These are phyloP conservation scores for Aptenodytes forsteri DNA, from an alignment of 2,113 vertebrate species.

Conservation along the genomic window DNA sequence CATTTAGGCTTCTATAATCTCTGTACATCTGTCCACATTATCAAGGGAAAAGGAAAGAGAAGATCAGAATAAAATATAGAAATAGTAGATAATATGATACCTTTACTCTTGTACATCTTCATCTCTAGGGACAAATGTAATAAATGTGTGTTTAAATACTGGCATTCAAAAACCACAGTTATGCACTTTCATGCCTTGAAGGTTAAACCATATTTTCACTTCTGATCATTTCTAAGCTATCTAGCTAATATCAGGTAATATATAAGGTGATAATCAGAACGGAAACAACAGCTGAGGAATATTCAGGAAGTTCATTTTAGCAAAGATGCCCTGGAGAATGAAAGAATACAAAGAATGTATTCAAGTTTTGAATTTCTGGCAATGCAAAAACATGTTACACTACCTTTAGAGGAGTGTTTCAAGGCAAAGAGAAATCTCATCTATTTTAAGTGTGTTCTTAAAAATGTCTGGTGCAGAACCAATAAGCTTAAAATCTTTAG, in stretches of 20 bases:
- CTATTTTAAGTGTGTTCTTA: not conserved
- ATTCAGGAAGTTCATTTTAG: not conserved
- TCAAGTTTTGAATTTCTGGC: not conserved
- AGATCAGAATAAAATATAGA: not conserved
- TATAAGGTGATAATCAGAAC: not conserved
- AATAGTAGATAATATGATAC: not conserved
- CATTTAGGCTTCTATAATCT: not conserved
- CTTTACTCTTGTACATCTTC: not conserved
- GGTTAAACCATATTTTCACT: not conserved
- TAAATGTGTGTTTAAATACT: not conserved
- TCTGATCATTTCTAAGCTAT: not conserved
- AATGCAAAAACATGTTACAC: not conserved
- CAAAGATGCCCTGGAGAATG: not conserved
- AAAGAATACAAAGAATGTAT: not conserved
- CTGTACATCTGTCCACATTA: not conserved
- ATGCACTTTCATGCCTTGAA: not conserved
- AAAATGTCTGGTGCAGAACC: not conserved
- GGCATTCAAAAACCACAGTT: not conserved
- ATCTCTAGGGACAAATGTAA: not conserved
- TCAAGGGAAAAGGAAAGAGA: not conserved
- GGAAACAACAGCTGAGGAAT: not conserved
- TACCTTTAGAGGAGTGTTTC: not conserved
- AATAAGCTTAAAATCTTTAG: not conserved
- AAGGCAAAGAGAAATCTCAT: not conserved
- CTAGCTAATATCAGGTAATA: not conserved